Evolutionary conservation across 2,797 vertebrate genomes (phyloP), one percentile per base, ranked within the genome.

Genomic region (Clamator glandarius): DNA sequence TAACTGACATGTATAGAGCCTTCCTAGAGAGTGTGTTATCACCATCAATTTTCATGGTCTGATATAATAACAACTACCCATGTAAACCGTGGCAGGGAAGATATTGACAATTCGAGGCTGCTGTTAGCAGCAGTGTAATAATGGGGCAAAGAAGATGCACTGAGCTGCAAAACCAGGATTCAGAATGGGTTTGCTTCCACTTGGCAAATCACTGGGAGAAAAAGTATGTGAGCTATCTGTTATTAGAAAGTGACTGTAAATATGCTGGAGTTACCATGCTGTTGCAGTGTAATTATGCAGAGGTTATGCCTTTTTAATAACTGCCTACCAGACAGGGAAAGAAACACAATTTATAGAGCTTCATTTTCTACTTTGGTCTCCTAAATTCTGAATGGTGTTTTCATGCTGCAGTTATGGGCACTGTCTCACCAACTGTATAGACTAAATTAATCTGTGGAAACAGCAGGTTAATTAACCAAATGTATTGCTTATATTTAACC

Each of bases 51-150:
- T 96, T 97, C 93, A 69, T 97, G 96, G 96, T 95, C 93, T 96
- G 97, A 97, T 97, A 96, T 97, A 97, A 96, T 97, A 97, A 97
- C 97, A 97, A 97, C 96, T 96, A 95, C 96, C 18, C 24, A 93
- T 89, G 95, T 96, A 97, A 97, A 97, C 94, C 13, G 0, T 96
- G 95, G 94, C 89, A 85, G 85, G 85, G 87, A 96, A 91, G 96
- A 96, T 96, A 94, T 95, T 92, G 92, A 94, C 26, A 93, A 93
- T 92, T 82, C 39, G 64, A 94, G 96, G 97, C 97, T 57, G 18
- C 92, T 31, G 92, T 72, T 90, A 93, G 90, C 75, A 46, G 93
- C 90, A 61, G 76, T 77, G 76, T 69, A 95, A 87, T 92, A 90
- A 90, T 3, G 42, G 95, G 88, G 91, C 77, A 86, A 83, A 79